These are phyloP conservation scores for Hydroisotoma schaefferi DNA, from an alignment of 2,888 invertebrate genomes.

Conservation along the genomic window DNA sequence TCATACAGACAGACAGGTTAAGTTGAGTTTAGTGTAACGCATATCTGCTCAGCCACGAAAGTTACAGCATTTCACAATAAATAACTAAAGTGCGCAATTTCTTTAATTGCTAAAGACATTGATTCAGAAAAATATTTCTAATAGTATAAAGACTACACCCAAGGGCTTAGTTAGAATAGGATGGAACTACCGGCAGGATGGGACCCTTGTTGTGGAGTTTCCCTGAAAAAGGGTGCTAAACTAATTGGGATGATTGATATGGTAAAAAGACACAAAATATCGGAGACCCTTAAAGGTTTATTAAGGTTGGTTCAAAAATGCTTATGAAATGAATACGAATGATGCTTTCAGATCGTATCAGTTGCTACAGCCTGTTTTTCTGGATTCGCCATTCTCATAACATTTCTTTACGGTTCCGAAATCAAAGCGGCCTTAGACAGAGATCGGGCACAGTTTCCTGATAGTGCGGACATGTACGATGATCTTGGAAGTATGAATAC, in stretches of 20 bases:
- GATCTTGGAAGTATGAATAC: conserved; percentile 22
- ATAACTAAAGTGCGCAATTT: too few relatives aligned
- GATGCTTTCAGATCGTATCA: conserved; percentile 16
- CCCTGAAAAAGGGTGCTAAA: conserved; percentile 33
- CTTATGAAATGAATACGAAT: background rate
- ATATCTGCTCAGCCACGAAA: too few relatives aligned
- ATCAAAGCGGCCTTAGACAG: conserved; percentile 16
- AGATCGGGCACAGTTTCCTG: conserved; percentile 17
- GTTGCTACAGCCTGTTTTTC: conserved; percentile 17
- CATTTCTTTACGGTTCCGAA: conserved; percentile 21
- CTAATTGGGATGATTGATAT: conserved; percentile 40
- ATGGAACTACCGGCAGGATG: background rate
- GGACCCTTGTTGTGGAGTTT: conserved; percentile 33
- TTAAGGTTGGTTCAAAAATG: too few relatives aligned
- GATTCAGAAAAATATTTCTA: too few relatives aligned
- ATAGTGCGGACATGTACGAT: conserved; percentile 18
- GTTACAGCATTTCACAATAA: too few relatives aligned
- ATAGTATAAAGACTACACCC: too few relatives aligned
- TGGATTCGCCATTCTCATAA: conserved; percentile 22
- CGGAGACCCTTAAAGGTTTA: background rate
- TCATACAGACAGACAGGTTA: too few relatives aligned
- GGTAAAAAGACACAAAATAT: conserved; percentile 19
- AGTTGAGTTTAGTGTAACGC: too few relatives aligned
- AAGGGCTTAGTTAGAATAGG: too few relatives aligned
- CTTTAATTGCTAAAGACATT: too few relatives aligned